Conservation (phyloP, 2,888 invertebrate species). For the Ligdia adustata region DNA sequence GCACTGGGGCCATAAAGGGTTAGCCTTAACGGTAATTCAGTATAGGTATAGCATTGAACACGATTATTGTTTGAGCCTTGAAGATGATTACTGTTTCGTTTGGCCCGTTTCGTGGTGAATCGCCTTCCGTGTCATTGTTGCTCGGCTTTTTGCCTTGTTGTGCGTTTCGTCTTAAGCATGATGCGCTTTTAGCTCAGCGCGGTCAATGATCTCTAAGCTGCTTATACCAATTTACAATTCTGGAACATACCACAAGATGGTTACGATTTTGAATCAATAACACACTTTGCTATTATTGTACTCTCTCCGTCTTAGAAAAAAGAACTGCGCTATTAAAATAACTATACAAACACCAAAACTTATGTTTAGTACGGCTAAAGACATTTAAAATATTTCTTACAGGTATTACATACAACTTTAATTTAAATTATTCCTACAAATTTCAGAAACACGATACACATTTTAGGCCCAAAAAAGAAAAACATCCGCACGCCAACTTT, state of each 20-base stretch:
- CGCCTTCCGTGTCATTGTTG: slow-evolving; percentile 16
- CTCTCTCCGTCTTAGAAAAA: too few species aligned
- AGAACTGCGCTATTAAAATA: too few species aligned
- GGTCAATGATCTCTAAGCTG: neutral
- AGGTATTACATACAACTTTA: too few species aligned
- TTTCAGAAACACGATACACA: too few species aligned
- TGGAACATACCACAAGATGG: too few species aligned
- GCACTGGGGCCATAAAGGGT: slow-evolving; percentile 50
- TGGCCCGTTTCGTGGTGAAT: slow-evolving; percentile 11
- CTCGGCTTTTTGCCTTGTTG: slow-evolving; percentile 1
- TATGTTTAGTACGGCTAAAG: too few species aligned
- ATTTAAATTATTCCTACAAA: too few species aligned
- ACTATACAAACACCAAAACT: too few species aligned
- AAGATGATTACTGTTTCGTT: slow-evolving; percentile 15
- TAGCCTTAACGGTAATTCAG: slow-evolving; percentile 45
- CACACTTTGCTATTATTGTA: too few species aligned
- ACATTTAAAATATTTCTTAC: too few species aligned
- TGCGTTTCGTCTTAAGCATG: neutral
- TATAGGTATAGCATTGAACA: slow-evolving; percentile 39
- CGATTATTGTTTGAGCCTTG: slow-evolving; percentile 32
- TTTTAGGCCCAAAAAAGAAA: slow-evolving; percentile 28
- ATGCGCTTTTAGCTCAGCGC: neutral
- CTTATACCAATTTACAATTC: too few species aligned
- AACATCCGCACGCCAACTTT: slow-evolving; percentile 50
- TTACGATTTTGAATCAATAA: too few species aligned